A percentile compares a stretch with the other conserved stretches of the same genome.
Conservation (phyloP, 2,888 invertebrate genomes). For the Leucophora obtusa region DNA sequence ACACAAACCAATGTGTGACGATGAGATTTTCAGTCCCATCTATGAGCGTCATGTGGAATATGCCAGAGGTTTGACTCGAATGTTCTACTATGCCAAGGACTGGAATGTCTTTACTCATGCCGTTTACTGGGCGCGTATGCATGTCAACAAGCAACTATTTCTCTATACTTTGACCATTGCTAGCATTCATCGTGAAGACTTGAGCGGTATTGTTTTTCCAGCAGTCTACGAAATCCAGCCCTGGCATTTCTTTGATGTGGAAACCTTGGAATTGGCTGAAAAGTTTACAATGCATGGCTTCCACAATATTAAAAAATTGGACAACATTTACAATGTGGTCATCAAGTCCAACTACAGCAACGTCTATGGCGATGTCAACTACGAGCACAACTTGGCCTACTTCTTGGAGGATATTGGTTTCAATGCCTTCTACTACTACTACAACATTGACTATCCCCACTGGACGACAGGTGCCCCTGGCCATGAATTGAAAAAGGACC, state of each 20-base stretch:
- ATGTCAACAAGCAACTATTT: constrained; percentile 83
- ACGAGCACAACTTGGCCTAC: constrained; percentile 83
- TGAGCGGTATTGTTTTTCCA: constrained; percentile 81
- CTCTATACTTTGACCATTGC: constrained; percentile 82
- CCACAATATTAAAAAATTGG: constrained; percentile 79
- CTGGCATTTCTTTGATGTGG: constrained; percentile 82
- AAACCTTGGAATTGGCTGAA: constrained; percentile 80
- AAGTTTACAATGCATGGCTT: constrained; percentile 82
- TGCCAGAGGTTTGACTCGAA: constrained; percentile 82
- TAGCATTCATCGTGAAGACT: constrained; percentile 81
- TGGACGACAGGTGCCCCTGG: constrained; percentile 82
- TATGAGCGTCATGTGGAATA: constrained; percentile 78
- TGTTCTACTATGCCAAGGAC: constrained; percentile 85
- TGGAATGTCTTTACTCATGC: constrained; percentile 86
- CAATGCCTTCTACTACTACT: constrained; percentile 85
- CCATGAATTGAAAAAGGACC: constrained; percentile 72
- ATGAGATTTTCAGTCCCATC: constrained; percentile 73
- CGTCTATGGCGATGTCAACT: constrained; percentile 80
- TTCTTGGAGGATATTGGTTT: constrained; percentile 89
- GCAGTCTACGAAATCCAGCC: constrained; percentile 85
- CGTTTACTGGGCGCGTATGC: constrained; percentile 84
- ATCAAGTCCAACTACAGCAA: constrained; percentile 85
- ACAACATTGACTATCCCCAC: constrained; percentile 84
- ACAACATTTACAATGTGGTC: constrained; percentile 80
- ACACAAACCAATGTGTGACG: constrained; percentile 77